Evolutionary conservation across 2,797 vertebrate genomes (phyloP).

Genomic region (Sebastes paucispinis): DNA sequence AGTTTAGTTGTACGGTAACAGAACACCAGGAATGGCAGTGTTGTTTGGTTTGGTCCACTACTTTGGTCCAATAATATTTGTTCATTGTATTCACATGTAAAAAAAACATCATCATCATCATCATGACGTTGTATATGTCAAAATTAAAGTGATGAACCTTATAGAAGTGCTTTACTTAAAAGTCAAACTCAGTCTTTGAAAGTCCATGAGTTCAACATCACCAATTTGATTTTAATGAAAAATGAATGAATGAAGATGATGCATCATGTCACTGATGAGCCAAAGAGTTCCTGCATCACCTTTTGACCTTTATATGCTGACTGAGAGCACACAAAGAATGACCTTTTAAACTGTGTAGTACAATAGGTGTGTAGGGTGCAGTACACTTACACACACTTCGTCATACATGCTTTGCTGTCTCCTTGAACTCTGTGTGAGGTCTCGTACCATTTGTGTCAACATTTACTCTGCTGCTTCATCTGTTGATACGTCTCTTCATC

Average conservation of each 20-base stretch:
- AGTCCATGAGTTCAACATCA: neutral
- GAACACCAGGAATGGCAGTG: too few species aligned
- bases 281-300: neutral
- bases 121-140: neutral
- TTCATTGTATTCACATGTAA: neutral
- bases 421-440: slow-evolving; percentile 34
- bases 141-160: neutral
- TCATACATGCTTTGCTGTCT: neutral
- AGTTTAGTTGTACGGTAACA: neutral
- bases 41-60: neutral
- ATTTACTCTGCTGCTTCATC: slow-evolving; percentile 23
- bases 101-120: neutral
- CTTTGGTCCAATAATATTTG: neutral
- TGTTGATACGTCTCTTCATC: slow-evolving; percentile 41
- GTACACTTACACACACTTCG: neutral
- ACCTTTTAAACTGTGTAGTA: neutral
- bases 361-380: neutral
- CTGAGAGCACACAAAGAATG: neutral
- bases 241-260: neutral
- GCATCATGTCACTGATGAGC: neutral
- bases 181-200: neutral
- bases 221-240: neutral
- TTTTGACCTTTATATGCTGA: neutral
- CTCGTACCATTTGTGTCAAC: slow-evolving; percentile 20
- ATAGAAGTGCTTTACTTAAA: neutral